Conservation (phyloP, 1,140 invertebrate genomes). For the Drosophila ananassae region DNA sequence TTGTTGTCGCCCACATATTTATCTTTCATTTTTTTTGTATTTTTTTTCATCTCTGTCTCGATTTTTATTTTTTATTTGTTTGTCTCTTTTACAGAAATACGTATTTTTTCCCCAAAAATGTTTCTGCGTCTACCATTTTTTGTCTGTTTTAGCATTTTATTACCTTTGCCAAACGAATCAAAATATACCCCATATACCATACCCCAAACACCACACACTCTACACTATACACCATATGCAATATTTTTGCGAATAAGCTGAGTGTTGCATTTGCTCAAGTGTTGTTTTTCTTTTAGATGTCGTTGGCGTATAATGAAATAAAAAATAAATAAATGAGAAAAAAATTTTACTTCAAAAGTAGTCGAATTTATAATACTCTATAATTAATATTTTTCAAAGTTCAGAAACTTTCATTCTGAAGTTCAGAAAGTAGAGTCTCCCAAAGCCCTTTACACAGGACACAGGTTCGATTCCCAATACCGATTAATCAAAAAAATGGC, state of each 20-base stretch:
- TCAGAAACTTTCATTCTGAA: too few species aligned
- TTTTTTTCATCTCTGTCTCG: slow-evolving; percentile 16
- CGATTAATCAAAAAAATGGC: too few species aligned
- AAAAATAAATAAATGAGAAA: slow-evolving; percentile 14
- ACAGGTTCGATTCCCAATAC: too few species aligned
- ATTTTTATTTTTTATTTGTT: background rate
- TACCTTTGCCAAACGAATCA: slow-evolving; percentile 79
- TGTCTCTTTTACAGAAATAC: slow-evolving; percentile 30
- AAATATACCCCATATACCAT: slow-evolving; percentile 68
- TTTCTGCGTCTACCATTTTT: slow-evolving; percentile 47
- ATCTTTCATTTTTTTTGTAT: slow-evolving; percentile 15
- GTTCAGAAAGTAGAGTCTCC: too few species aligned
- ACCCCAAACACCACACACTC: too few species aligned
- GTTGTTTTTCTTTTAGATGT: slow-evolving; percentile 46
- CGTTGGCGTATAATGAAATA: slow-evolving; percentile 51
- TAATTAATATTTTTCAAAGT: too few species aligned
- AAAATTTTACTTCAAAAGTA: too few species aligned
- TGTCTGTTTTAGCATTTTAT: slow-evolving; percentile 64
- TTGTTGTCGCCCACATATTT: slow-evolving; percentile 70
- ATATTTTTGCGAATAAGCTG: slow-evolving; percentile 73
- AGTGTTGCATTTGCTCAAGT: slow-evolving; percentile 58
- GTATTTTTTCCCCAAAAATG: slow-evolving; percentile 58
- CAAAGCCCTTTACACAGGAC: too few species aligned
- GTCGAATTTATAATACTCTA: too few species aligned
- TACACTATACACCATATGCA: slow-evolving; percentile 67